Conservation (phyloP, 2,113 vertebrate genomes). For the Saccopteryx leptura region DNA sequence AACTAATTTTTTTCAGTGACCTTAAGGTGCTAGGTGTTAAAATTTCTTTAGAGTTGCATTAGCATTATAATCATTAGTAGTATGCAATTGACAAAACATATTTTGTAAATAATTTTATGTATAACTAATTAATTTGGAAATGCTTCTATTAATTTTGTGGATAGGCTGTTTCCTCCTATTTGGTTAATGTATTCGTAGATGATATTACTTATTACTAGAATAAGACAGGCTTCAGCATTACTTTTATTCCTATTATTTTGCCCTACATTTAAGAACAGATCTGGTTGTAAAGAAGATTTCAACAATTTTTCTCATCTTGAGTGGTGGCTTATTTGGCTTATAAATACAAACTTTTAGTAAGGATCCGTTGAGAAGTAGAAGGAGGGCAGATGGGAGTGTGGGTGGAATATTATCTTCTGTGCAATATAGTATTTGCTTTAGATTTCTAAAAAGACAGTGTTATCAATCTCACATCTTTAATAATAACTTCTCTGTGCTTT, state of each 20-base stretch:
- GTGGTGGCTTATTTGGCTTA: slow-evolving; percentile 49
- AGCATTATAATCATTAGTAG: slow-evolving; percentile 9
- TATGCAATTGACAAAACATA: not conserved
- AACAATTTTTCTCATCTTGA: slow-evolving; percentile 50
- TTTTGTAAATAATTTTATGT: not conserved
- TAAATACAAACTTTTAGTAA: slow-evolving; percentile 32
- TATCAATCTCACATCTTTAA: slow-evolving; percentile 74
- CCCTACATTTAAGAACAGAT: slow-evolving; percentile 22
- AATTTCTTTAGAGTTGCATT: slow-evolving; percentile 50
- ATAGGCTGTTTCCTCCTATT: not conserved
- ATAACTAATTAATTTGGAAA: slow-evolving; percentile 7
- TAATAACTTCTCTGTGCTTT: slow-evolving; percentile 74
- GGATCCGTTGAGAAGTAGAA: slow-evolving; percentile 30
- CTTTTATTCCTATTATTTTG: not conserved
- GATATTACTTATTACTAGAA: slow-evolving; percentile 49
- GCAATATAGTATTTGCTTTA: slow-evolving; percentile 55
- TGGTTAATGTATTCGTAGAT: slow-evolving; percentile 9
- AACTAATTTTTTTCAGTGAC: slow-evolving; percentile 33
- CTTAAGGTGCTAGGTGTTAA: slow-evolving; percentile 9
- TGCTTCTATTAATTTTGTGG: slow-evolving; percentile 62
- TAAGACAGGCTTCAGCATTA: slow-evolving; percentile 56
- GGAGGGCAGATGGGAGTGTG: slow-evolving; percentile 16
- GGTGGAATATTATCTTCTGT: slow-evolving; percentile 67
- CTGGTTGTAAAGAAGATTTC: slow-evolving; percentile 29
- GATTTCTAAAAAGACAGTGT: slow-evolving; percentile 63